Conservation (phyloP, 2,113 vertebrate species). For the Mustela nigripes region DNA sequence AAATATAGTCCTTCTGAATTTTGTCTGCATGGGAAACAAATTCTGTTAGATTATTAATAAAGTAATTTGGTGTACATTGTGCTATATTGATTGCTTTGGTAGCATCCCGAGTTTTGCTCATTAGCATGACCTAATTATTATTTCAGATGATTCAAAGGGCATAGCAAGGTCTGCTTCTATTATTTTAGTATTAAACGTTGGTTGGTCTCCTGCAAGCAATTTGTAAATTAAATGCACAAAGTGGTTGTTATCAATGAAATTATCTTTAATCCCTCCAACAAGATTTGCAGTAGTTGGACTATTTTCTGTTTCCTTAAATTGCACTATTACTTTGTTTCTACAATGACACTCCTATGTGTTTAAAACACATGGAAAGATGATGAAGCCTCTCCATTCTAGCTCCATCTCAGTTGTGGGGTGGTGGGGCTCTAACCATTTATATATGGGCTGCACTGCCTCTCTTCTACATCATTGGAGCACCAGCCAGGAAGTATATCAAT, state of each 20-base stretch:
- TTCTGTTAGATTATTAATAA: slow-evolving; percentile 70
- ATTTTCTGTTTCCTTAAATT: slow-evolving; percentile 25
- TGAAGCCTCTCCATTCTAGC: neutral
- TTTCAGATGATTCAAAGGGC: slow-evolving; percentile 71
- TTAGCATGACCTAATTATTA: slow-evolving; percentile 79
- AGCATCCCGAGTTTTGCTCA: slow-evolving; percentile 51
- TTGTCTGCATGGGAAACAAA: slow-evolving; percentile 63
- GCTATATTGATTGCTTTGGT: slow-evolving; percentile 55
- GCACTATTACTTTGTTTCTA: neutral
- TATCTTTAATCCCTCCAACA: slow-evolving; percentile 63
- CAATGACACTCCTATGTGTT: neutral
- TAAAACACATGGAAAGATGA: neutral
- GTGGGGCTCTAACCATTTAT: neutral
- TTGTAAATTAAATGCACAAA: slow-evolving; percentile 71
- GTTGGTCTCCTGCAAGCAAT: slow-evolving; percentile 60
- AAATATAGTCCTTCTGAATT: slow-evolving; percentile 56
- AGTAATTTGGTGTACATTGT: slow-evolving; percentile 59
- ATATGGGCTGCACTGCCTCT: neutral
- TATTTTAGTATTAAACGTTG: slow-evolving; percentile 59
- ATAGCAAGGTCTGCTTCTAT: slow-evolving; percentile 54
- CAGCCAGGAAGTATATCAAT: neutral
- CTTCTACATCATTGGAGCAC: neutral
- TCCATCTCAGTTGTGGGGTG: neutral
- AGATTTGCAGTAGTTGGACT: slow-evolving; percentile 9
- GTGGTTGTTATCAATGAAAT: slow-evolving; percentile 63